phyloP scores from a whole-genome alignment of 1,140 invertebrate genomes.

The Pogonomyrmex californicus region DNA sequence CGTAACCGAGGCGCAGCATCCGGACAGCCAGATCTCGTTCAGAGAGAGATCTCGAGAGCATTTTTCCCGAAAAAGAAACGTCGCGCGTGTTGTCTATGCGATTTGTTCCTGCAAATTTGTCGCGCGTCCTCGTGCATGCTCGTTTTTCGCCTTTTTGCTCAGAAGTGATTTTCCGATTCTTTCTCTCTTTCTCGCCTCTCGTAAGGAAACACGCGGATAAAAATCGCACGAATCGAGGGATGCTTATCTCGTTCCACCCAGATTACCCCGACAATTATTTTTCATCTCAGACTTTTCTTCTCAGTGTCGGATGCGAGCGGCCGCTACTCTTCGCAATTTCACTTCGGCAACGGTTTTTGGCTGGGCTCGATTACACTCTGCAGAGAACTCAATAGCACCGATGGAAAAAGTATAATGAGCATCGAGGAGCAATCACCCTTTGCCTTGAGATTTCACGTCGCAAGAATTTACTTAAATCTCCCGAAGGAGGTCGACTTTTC shows the following conservation, averaged over 20 bases:
- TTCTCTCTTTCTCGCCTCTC: neutral
- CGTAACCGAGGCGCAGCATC: constrained; percentile 22
- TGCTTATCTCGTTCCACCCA: constrained; percentile 9
- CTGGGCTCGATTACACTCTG: constrained; percentile 91
- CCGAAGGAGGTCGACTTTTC: constrained; percentile 88
- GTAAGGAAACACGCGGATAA: neutral
- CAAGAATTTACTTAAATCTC: constrained; percentile 89
- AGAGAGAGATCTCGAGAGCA: constrained; percentile 11
- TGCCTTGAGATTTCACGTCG: constrained; percentile 89
- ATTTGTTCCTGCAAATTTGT: constrained; percentile 15
- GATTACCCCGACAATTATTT: constrained; percentile 41
- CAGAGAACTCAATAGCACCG: constrained; percentile 86
- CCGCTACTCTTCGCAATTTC: constrained; percentile 92
- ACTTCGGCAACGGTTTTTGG: constrained; percentile 95
- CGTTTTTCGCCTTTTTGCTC: neutral
- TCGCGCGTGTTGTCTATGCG: neutral
- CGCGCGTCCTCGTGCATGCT: neutral
- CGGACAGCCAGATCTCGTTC: neutral
- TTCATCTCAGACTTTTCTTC: constrained; percentile 76
- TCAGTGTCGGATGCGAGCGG: constrained; percentile 94
- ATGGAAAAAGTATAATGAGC: constrained; percentile 45
- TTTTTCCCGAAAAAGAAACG: constrained; percentile 13
- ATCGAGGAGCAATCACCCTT: constrained; percentile 89
- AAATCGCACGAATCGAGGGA: neutral
- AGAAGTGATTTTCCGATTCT: neutral